Conservation (phyloP, 2,113 vertebrate species). For the Cnemophilus loriae region DNA sequence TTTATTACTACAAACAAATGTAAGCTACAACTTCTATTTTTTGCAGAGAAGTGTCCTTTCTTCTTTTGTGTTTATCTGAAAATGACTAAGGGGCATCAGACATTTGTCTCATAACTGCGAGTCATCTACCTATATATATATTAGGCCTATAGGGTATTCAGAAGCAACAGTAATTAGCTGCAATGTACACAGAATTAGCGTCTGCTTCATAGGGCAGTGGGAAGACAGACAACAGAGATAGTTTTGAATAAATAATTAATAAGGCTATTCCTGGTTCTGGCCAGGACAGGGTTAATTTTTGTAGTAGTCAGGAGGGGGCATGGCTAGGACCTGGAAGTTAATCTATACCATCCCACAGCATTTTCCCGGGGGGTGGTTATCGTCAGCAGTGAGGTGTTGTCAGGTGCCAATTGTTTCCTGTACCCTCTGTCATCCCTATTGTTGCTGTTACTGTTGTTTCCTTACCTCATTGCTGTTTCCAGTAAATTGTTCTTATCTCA, state of each 20-base stretch:
- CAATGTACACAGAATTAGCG: neutral
- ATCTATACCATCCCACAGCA: neutral
- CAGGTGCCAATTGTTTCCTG: neutral
- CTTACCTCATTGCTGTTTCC: neutral
- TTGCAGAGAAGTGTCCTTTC: neutral
- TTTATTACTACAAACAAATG: neutral
- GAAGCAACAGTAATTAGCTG: neutral
- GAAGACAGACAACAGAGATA: neutral
- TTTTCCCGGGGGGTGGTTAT: neutral
- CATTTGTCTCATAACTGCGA: neutral
- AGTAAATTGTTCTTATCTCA: neutral
- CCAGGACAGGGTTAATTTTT: neutral
- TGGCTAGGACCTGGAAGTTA: neutral
- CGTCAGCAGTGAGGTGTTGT: neutral
- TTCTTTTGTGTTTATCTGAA: neutral
- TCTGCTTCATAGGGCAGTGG: neutral
- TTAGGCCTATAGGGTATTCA: neutral
- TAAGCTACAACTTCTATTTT: neutral
- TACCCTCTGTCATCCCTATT: neutral
- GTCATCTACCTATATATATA: neutral
- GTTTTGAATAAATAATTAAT: neutral
- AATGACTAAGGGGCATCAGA: neutral
- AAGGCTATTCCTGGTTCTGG: neutral
- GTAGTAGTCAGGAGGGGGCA: neutral
- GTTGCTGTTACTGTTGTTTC: neutral